Conservation (phyloP, 1,140 invertebrate genomes). For the Papilio helenus region DNA sequence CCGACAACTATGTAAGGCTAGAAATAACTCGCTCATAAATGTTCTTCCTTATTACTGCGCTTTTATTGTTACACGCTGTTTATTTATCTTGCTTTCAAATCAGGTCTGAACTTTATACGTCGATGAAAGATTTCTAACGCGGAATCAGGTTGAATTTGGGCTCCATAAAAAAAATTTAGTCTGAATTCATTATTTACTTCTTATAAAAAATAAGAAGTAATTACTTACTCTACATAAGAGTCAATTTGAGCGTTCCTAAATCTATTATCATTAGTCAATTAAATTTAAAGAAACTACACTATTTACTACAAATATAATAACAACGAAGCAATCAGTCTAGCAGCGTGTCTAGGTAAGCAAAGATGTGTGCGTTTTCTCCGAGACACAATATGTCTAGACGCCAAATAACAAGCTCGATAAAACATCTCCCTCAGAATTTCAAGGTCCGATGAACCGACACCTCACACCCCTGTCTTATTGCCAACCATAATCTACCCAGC, state of each 20-base stretch:
- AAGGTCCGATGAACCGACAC: constrained; percentile 75
- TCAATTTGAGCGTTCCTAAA: too few relatives aligned
- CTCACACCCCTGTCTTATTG: constrained; percentile 13
- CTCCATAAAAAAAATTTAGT: not conserved
- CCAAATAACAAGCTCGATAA: constrained; percentile 57
- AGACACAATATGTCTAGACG: constrained; percentile 62
- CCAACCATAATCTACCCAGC: not conserved
- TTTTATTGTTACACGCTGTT: constrained; percentile 9
- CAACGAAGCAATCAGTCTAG: constrained; percentile 17
- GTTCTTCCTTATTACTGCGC: constrained; percentile 20
- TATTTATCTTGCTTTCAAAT: constrained; percentile 11
- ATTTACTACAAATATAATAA: not conserved
- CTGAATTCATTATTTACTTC: too few relatives aligned
- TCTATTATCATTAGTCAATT: too few relatives aligned
- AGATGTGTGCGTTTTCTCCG: not conserved
- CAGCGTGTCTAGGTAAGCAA: not conserved
- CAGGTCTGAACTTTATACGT: not conserved
- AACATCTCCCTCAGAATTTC: constrained; percentile 51
- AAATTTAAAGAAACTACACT: not conserved
- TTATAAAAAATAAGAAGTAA: too few relatives aligned
- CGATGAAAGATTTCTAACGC: not conserved
- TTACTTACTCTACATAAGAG: too few relatives aligned
- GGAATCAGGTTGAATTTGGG: not conserved
- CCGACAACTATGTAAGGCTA: constrained; percentile 10
- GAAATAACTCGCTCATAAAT: constrained; percentile 17